A percentile compares a stretch with the other conserved stretches of the same genome.
Conservation (phyloP, 2,113 vertebrate genomes). For the Leptocoma aspasia region DNA sequence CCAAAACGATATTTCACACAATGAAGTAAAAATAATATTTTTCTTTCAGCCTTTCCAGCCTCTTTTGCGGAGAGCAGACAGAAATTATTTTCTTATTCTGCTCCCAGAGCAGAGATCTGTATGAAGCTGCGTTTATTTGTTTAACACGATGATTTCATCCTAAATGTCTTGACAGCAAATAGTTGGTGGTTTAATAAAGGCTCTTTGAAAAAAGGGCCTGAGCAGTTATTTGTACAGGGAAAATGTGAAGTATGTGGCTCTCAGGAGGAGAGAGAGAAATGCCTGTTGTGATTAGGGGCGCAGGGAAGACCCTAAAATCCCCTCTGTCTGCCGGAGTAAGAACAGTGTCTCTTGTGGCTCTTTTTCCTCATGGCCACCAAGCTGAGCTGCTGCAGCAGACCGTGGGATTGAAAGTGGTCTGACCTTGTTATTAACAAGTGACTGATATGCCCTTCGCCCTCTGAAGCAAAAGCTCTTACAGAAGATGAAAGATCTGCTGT, state of each 20-base stretch:
- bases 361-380: neutral
- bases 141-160: conserved; percentile 84
- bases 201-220: conserved; percentile 71
- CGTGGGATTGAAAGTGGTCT: neutral
- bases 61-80: conserved; percentile 81
- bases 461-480: neutral
- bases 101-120: conserved; percentile 81
- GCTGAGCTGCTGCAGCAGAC: neutral
- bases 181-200: conserved; percentile 82
- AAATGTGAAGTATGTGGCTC: conserved; percentile 57
- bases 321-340: neutral
- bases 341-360: neutral
- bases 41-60: conserved; percentile 82
- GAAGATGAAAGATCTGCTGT: neutral
- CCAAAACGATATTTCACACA: conserved; percentile 87
- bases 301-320: neutral
- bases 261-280: conserved; percentile 34
- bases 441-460: neutral
- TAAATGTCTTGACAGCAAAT: conserved; percentile 82
- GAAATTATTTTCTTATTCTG: conserved; percentile 84
- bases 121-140: conserved; percentile 83
- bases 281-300: conserved; percentile 37
- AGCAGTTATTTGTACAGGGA: conserved; percentile 64
- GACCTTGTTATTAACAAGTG: conserved; percentile 39
- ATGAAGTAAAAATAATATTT: conserved; percentile 91